Conservation (phyloP, 2,113 vertebrate species). For the Enhydra lutris region DNA sequence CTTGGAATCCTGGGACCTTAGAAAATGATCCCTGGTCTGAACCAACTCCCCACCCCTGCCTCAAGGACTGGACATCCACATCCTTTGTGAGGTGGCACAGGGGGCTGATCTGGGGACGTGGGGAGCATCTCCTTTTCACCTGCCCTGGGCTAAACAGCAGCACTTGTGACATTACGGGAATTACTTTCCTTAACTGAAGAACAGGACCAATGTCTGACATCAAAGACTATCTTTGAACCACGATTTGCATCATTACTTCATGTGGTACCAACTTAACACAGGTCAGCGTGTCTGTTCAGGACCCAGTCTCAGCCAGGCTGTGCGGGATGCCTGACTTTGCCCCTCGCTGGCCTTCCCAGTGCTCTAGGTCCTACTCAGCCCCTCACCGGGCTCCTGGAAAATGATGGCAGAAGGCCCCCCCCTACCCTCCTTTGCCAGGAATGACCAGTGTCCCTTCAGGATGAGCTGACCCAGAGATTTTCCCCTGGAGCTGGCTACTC, state of each 20-base stretch:
- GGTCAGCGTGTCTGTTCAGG: neutral
- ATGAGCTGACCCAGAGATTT: neutral
- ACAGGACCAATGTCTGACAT: too few species aligned
- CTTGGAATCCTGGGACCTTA: neutral
- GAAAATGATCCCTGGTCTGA: neutral
- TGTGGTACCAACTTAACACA: neutral
- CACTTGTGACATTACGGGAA: neutral
- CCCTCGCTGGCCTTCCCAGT: neutral
- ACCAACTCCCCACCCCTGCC: neutral
- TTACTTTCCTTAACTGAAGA: too few species aligned
- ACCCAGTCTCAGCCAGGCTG: neutral
- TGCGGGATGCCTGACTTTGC: neutral
- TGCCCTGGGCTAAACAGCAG: neutral
- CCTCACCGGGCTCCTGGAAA: neutral
- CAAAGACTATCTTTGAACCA: neutral
- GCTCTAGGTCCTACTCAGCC: neutral
- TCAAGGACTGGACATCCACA: neutral
- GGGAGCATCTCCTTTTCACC: neutral
- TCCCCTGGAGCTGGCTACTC: neutral
- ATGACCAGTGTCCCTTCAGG: neutral
- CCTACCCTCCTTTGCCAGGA: neutral
- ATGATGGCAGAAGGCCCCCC: neutral
- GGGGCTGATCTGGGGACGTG: neutral
- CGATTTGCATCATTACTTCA: neutral
- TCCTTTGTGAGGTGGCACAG: neutral